A percentile compares a stretch with the other conserved stretches of the same genome.
These are phyloP conservation scores for Butorides virescens DNA, from an alignment of 2,113 vertebrate genomes.

Conservation along the genomic window DNA sequence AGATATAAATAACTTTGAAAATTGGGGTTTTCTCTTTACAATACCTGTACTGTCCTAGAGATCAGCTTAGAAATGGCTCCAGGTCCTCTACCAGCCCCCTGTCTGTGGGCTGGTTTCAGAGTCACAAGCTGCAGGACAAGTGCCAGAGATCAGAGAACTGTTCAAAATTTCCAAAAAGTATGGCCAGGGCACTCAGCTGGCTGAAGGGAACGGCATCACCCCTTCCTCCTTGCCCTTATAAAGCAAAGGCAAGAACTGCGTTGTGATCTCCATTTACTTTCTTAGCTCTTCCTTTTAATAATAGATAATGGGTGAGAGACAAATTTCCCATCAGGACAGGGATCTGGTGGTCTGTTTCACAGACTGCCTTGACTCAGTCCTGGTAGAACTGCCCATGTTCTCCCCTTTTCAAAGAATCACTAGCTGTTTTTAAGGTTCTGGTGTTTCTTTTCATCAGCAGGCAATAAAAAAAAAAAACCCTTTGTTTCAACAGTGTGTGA, in stretches of 20 bases:
- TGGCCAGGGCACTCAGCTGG: neutral
- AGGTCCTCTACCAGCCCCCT: neutral
- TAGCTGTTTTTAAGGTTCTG: neutral
- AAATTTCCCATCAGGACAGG: neutral
- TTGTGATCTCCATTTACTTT: neutral
- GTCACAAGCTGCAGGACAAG: neutral
- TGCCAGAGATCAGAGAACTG: neutral
- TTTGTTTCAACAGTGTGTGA: neutral
- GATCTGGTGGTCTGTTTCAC: neutral
- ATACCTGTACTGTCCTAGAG: neutral
- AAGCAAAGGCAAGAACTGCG: neutral
- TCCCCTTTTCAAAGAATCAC: neutral
- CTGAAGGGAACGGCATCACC: neutral
- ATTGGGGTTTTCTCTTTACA: neutral
- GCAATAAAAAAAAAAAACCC: neutral
- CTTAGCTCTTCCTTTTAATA: neutral
- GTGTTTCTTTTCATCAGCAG: neutral
- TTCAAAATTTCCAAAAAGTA: neutral
- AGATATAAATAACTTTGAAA: neutral
- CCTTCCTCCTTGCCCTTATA: neutral
- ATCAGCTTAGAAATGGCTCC: neutral
- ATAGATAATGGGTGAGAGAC: neutral
- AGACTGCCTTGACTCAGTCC: neutral
- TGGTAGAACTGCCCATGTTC: neutral
- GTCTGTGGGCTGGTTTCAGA: neutral